Percentiles rank a stretch among this genome's conserved stretches.
phyloP scores from a whole-genome alignment of 2,113 vertebrate genomes.

The Aramus guarauna region DNA sequence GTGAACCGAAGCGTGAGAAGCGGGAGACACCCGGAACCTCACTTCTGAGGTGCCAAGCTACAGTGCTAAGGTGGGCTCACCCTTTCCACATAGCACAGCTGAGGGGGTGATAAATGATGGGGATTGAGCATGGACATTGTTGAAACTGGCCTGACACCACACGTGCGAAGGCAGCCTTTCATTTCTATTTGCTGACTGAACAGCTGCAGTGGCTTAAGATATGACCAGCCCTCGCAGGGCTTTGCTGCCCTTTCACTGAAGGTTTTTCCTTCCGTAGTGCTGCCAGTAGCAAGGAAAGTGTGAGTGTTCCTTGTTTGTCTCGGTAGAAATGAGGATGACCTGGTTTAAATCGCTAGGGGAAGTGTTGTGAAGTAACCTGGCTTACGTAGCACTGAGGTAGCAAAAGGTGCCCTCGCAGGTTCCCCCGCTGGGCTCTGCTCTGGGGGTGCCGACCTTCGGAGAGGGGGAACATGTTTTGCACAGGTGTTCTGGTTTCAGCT shows the following conservation, averaged over 20 bases:
- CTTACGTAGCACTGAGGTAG: accelerated
- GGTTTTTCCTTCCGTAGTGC: background rate
- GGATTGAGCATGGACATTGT: background rate
- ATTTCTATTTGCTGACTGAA: background rate
- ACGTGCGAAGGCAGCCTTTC: background rate
- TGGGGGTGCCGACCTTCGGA: background rate
- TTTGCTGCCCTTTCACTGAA: background rate
- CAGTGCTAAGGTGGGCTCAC: background rate
- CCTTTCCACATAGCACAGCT: accelerated
- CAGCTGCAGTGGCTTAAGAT: background rate
- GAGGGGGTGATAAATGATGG: background rate
- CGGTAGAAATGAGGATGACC: background rate
- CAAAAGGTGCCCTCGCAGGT: background rate
- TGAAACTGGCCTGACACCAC: background rate
- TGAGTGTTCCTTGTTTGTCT: background rate
- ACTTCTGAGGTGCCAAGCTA: background rate
- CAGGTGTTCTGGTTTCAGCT: background rate
- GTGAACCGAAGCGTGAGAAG: background rate
- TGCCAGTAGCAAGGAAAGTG: background rate
- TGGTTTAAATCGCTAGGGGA: background rate
- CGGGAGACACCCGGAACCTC: background rate
- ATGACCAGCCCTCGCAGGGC: background rate
- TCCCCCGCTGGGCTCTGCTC: background rate
- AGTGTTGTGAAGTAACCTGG: background rate
- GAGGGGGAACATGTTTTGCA: background rate